phyloP scores from a whole-genome alignment of 2,113 vertebrate species.

The Oreochromis tanganicae region DNA sequence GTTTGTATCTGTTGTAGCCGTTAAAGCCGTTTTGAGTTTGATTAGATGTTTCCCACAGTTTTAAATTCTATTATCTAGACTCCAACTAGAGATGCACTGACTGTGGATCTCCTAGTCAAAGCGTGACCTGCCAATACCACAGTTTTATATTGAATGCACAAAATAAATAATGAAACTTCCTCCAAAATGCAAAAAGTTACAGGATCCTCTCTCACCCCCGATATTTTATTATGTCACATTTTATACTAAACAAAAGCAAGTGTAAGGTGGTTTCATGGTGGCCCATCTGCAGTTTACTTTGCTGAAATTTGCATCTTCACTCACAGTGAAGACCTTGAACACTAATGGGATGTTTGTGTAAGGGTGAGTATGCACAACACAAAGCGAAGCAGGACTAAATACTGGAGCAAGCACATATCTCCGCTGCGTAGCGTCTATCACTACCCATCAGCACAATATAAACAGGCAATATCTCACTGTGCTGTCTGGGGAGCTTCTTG shows the following conservation, averaged over 20 bases:
- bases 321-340: background rate
- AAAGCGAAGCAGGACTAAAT: background rate
- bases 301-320: background rate
- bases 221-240: background rate
- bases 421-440: background rate
- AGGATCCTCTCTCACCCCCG: background rate
- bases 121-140: background rate
- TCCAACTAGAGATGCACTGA: background rate
- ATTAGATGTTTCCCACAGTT: background rate
- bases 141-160: background rate
- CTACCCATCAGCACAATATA: background rate
- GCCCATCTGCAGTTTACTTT: background rate
- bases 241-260: background rate
- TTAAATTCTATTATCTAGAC: background rate
- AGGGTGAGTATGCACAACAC: background rate
- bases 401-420: background rate
- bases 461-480: background rate
- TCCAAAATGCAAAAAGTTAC: background rate
- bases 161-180: background rate
- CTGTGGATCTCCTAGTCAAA: background rate
- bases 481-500: background rate
- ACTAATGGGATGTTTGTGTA: background rate
- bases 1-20: background rate
- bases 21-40: background rate
- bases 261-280: background rate